phyloP scores from a whole-genome alignment of 2,113 vertebrate genomes.

The Gopherus flavomarginatus region DNA sequence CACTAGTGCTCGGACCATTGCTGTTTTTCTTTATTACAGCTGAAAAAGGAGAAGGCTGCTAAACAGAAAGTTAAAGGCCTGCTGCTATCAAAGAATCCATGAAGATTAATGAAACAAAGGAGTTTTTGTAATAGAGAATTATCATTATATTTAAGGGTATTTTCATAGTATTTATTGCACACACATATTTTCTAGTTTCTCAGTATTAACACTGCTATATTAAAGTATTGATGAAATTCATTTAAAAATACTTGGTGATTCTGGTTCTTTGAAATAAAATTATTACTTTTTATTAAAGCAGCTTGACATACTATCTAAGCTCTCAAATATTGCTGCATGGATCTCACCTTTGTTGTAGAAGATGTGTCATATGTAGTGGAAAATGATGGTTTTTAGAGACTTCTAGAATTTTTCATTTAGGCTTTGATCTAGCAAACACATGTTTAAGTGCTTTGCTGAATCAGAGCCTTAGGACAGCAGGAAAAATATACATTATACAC shows the following conservation, averaged over 20 bases:
- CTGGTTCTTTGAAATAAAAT: neutral
- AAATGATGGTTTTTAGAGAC: neutral
- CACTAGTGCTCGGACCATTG: neutral
- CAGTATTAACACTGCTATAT: neutral
- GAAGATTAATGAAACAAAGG: conserved; percentile 27
- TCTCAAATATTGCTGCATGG: neutral
- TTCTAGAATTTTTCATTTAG: neutral
- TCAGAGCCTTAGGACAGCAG: neutral
- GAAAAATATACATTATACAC: neutral
- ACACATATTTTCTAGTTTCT: neutral
- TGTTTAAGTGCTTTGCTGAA: neutral
- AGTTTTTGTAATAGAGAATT: neutral
- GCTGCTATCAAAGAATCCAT: conserved; percentile 49
- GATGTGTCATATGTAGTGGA: neutral
- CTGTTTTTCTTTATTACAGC: conserved; percentile 70
- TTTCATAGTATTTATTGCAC: neutral
- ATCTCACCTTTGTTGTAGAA: neutral
- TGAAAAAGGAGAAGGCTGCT: conserved; percentile 77
- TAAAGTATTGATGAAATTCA: conserved; percentile 1
- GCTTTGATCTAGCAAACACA: neutral
- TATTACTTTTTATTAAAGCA: neutral
- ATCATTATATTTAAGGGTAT: neutral
- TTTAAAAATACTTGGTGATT: neutral
- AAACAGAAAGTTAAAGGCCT: conserved; percentile 63
- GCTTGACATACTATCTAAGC: neutral